These are phyloP conservation scores for Chionis minor DNA, from an alignment of 2,113 vertebrate species.

Conservation along the genomic window DNA sequence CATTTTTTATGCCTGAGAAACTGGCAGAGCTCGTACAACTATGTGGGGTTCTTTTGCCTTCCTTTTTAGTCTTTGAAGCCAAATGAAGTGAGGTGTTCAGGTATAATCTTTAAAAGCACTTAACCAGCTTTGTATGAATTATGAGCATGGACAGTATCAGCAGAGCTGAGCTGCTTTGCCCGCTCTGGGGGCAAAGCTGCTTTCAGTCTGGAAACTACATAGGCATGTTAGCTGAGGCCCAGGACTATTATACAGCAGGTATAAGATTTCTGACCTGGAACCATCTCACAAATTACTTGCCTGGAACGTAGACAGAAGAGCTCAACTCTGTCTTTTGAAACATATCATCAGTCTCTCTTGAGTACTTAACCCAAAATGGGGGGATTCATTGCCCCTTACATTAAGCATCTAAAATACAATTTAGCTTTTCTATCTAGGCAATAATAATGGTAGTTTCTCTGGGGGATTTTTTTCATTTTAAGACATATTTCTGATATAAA, in stretches of 20 bases:
- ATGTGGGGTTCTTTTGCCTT: background rate
- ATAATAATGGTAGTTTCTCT: background rate
- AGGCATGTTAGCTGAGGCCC: background rate
- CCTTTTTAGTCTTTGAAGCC: background rate
- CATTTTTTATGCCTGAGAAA: background rate
- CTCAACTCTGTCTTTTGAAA: background rate
- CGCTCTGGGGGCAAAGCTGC: background rate
- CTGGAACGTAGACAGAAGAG: background rate
- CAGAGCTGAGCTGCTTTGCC: background rate
- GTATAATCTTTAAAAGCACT: background rate
- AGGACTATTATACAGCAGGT: background rate
- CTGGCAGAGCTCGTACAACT: background rate
- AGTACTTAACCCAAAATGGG: background rate
- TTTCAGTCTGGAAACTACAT: background rate
- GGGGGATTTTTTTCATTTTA: background rate
- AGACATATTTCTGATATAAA: background rate
- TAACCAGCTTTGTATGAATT: too few relatives aligned
- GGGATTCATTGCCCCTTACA: background rate
- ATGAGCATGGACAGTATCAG: background rate
- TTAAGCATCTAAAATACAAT: background rate
- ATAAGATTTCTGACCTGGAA: background rate
- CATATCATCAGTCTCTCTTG: background rate
- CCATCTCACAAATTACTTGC: background rate
- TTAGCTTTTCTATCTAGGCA: background rate
- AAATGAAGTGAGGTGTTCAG: background rate